Evolutionary conservation across 2,888 invertebrate species (phyloP), one percentile per base, ranked within the genome.

Genomic region (Zeuzera pyrina): DNA sequence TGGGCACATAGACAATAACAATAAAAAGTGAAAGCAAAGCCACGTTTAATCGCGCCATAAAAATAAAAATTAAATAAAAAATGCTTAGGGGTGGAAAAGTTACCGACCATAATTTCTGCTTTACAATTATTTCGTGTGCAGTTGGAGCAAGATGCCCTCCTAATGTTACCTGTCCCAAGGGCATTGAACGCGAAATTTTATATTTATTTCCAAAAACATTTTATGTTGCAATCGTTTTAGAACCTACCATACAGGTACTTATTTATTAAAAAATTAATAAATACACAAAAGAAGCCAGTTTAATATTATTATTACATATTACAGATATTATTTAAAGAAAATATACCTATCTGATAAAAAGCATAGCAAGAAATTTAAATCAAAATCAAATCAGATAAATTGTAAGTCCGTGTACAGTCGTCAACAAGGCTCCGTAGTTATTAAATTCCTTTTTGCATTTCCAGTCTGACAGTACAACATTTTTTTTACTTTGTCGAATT

Each of bases 21-120:
- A 79, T 78, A 79, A 81, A 79, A 79, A 73, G 63, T 68, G 70
- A 79, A 79, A 81, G 79, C 79, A 79, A 79, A 81, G 73, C 78
- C 74, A 61, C 70, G 77, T 78, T 74, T 79, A 77, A 81, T 76
- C 67, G 72, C 77, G 74, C 73, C 83, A 66, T 83, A 83, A 83
- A 81, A 79, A 76, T 78, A 78, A 81, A 78, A 81, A 81, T 78
- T 74, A 79, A 79, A 79, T 76, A 79, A 81, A 78, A 78, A 76
- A 72, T 65, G 63, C 67, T n/a, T 68, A 53, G 64, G 81, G 81
- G 77, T 66, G 72, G 64, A 71, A 76, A 79, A 66, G 76, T 78
- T 70, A 45, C 68, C 58, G 67, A 61, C 58, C 4, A 13, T 25
- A 10, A 25, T 10, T 12, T 12, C n/a, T 57, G 56, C 58, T 58